Conservation (phyloP, 2,888 invertebrate genomes). For the Pseudococcus longispinus region DNA sequence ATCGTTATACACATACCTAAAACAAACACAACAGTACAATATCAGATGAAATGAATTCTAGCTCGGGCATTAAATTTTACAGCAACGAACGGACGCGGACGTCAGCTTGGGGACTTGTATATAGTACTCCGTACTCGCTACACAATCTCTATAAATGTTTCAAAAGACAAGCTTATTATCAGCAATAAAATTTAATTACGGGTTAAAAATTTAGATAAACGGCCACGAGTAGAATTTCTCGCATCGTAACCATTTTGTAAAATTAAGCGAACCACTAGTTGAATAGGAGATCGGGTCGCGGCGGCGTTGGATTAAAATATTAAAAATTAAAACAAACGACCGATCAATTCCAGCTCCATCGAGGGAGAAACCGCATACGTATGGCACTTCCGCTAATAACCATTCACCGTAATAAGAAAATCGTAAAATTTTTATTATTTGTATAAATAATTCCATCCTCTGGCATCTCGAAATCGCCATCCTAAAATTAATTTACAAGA, state of each 20-base stretch:
- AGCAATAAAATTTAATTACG: slow-evolving; percentile 44
- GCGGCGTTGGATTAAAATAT: slow-evolving; percentile 35
- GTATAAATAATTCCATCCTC: slow-evolving; percentile 17
- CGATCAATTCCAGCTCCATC: slow-evolving; percentile 17
- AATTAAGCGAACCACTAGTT: slow-evolving; percentile 33
- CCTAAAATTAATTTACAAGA: slow-evolving; percentile 27
- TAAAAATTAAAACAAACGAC: slow-evolving; percentile 45
- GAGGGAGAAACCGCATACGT: neutral
- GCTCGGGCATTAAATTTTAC: slow-evolving; percentile 17
- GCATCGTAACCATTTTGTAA: neutral
- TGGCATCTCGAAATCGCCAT: neutral
- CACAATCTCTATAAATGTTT: slow-evolving; percentile 29
- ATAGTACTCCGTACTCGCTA: neutral
- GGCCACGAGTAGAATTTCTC: slow-evolving; percentile 12
- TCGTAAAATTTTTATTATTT: slow-evolving; percentile 46
- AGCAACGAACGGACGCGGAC: neutral
- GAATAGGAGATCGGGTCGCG: neutral
- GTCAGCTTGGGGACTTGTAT: slow-evolving; percentile 1
- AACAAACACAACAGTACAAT: slow-evolving; percentile 13
- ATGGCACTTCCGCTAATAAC: slow-evolving; percentile 33
- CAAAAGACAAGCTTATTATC: slow-evolving; percentile 37
- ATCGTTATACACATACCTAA: neutral
- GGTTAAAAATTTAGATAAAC: slow-evolving; percentile 38
- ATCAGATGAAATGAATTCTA: slow-evolving; percentile 25
- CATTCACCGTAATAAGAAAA: slow-evolving; percentile 25